A percentile compares a stretch with the other conserved stretches of the same genome.
These are phyloP conservation scores for Microcebus jonahi DNA, from an alignment of 2,113 vertebrate genomes.

Conservation along the genomic window DNA sequence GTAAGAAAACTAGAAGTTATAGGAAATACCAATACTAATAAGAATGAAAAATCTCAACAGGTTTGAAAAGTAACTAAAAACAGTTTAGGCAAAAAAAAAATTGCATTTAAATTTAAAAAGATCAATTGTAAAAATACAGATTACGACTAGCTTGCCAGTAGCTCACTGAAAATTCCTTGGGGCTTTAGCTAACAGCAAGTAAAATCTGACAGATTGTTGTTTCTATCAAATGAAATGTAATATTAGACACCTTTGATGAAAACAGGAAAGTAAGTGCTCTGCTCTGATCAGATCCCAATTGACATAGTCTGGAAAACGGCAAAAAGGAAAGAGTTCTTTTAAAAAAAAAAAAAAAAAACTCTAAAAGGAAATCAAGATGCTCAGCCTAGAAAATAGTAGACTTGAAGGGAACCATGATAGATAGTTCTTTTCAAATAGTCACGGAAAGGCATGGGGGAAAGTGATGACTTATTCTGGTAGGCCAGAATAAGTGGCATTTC, in stretches of 20 bases:
- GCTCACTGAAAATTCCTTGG: neutral
- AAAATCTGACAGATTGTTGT: neutral
- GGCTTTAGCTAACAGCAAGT: neutral
- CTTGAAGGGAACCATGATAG: neutral
- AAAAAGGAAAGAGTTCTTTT: neutral
- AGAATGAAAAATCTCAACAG: neutral
- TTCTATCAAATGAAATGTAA: neutral
- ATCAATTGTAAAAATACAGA: neutral
- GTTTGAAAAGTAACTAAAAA: neutral
- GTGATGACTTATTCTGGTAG: too few species aligned
- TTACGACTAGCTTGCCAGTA: neutral
- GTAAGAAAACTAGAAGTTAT: neutral
- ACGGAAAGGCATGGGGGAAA: neutral
- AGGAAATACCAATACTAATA: neutral
- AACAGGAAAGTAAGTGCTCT: neutral
- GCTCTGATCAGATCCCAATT: neutral
- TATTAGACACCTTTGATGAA: neutral
- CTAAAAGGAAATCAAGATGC: neutral
- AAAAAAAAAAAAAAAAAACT: neutral
- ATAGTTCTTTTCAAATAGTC: neutral
- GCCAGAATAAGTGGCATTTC: too few species aligned
- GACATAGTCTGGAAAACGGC: neutral
- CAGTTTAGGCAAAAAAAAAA: neutral
- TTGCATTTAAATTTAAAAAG: neutral
- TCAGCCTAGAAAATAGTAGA: neutral